Evolutionary conservation across 53 echinoderm and acorn worm genomes (phyloP), one percentile per base, ranked within the genome.

Genomic region (Holothuria leucospilota): DNA sequence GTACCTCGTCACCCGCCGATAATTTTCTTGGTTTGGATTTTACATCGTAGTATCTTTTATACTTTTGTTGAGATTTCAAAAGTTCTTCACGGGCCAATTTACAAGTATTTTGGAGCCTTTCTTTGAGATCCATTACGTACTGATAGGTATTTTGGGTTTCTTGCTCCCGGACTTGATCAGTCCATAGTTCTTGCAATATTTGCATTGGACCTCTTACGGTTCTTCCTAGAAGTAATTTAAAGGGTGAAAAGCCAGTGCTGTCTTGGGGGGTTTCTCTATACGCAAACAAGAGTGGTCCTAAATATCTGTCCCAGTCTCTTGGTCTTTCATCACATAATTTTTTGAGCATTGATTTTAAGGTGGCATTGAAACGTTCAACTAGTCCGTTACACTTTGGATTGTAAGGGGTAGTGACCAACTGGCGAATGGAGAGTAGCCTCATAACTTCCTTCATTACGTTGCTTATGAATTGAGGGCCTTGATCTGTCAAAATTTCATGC

Each of bases 131-230:
- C 39, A 90, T 67, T 16, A 90, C 86, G 53, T 90, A 90, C 80
- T 90, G 77, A 28, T 90, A 90, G 21, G 90, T 90, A 51, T 64
- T 85, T 46, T 90, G 85, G 52, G 68, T 79, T 56, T 85, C 90
- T 26, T 49, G 52, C 25, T 68, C 71, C 39, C 20, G 26, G 15
- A 85, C 77, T 34, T 86, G 28, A 46, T 84, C 78, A 51, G 85
- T 89, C 89, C 89, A 85, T n/a, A 89, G 67, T 53, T 89, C 89
- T 12, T 67, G 29, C 16, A 89, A 30, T 20, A 89, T 85, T 29
- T 73, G 18, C 85, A 85, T 89, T 13, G 85, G 89, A 20, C 85
- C 85, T 75, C 89, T 41, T 0, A 89, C 77, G 8, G 64, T 89
- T n/a, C 85, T 26, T 6, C 73, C 89, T 59, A 46, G 25, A 2